Base-by-base conservation (phyloP, 2,113 vertebrate genomes). In the Anguilla rostrata region DNA sequence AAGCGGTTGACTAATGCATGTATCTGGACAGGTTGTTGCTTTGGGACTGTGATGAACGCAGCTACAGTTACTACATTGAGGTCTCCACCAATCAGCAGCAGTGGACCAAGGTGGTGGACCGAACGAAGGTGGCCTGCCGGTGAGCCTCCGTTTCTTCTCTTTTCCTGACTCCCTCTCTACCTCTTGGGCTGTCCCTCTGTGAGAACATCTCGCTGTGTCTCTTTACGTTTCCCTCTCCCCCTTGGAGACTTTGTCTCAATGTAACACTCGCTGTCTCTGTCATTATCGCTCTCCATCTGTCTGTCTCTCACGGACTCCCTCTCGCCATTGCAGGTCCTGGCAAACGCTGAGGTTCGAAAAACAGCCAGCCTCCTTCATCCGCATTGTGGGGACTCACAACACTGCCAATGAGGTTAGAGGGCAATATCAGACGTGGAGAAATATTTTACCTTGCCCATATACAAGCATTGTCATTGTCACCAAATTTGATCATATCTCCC, bases 31-130 rank as follows among this genome's bases (percentile, higher is more conserved):
- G 98, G 93, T 95, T 99, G 87, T 91, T 99, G 2, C 96, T 99
- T 80, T 99, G 98, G 98, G 98, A 99, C 94, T 99, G 98, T 90
- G 98, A 99, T 39, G 98, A 99, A 82, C 96, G 98, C 41, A 99
- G 97, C 90, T 99, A 99, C 90, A 99, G 98, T 84, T 99, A 99
- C 90, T 99, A 98, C 81, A 94, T 99, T 1, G 98, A 99, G 87
- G 95, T 98, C 81, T 99, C 98, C 87, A 96, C 97, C 0, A 97
- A 99, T 88, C 98, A 99, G 95, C 98, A 99, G 84, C 97, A 98
- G 87, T 99, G 98, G 98, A 97, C 95, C 1, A 97, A 95, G 94
- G 97, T 99, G 87, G 95, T 97, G 0, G 98, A 99, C 92, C 96
- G 97, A 89, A 99, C 97, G 41, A 97, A 98, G 90, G 93, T 95